These are phyloP conservation scores for Petroica traversi DNA, from an alignment of 2,113 vertebrate species.

Conservation along the genomic window DNA sequence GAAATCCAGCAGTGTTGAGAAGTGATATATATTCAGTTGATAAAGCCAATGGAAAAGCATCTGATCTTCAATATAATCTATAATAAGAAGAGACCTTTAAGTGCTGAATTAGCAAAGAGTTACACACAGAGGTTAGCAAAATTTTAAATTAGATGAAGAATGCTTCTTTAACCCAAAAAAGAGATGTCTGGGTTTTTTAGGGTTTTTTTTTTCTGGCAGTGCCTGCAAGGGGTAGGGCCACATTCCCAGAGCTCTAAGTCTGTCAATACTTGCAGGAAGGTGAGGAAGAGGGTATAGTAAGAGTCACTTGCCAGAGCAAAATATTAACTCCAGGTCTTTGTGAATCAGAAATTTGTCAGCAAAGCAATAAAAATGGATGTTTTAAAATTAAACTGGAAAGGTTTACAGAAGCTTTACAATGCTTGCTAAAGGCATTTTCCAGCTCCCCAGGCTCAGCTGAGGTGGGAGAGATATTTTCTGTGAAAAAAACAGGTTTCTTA, in stretches of 20 bases:
- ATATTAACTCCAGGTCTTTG: not conserved
- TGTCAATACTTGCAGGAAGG: not conserved
- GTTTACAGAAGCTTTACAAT: not conserved
- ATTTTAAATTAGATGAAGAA: not conserved
- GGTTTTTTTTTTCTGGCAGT: not conserved
- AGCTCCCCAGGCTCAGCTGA: not conserved
- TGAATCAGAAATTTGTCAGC: not conserved
- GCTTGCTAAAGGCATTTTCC: not conserved
- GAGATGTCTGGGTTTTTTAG: too few relatives aligned
- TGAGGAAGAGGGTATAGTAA: not conserved
- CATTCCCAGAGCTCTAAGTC: not conserved
- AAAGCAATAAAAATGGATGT: not conserved
- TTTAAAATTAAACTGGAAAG: not conserved
- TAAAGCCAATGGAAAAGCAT: not conserved
- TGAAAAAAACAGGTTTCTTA: not conserved
- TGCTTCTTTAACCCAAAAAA: not conserved
- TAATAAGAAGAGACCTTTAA: not conserved
- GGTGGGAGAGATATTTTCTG: not conserved
- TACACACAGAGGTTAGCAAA: not conserved
- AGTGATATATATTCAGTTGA: not conserved
- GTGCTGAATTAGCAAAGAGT: not conserved
- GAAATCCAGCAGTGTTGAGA: not conserved
- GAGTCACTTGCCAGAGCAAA: not conserved
- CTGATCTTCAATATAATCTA: not conserved
- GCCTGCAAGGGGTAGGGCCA: not conserved